These are phyloP conservation scores for Ascidia mentula DNA, from an alignment of 23 tunicate genomes.

Conservation along the genomic window DNA sequence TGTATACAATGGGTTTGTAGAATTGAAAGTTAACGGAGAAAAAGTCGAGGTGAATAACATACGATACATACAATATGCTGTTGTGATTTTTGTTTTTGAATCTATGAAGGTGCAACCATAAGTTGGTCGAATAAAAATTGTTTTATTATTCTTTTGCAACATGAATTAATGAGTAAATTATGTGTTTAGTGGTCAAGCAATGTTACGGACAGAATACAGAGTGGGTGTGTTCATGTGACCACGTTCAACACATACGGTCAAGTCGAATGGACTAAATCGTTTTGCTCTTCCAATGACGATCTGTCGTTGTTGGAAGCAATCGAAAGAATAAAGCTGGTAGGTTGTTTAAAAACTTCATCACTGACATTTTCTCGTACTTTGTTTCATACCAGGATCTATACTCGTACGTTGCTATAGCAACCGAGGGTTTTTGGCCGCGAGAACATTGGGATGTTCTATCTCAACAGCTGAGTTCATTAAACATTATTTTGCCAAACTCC, in stretches of 20 bases:
- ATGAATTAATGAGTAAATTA: no score
- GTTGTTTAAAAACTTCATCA: background rate
- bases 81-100: background rate
- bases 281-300: background rate
- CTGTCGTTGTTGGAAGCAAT: no score
- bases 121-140: background rate
- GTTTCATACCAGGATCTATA: background rate
- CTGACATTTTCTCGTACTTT: background rate
- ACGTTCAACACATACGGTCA: background rate
- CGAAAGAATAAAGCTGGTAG: no score
- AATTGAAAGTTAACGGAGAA: background rate
- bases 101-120: background rate
- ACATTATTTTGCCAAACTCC: background rate
- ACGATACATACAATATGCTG: background rate
- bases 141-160: background rate
- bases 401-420: background rate
- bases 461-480: background rate
- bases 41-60: background rate
- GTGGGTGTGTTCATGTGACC: background rate
- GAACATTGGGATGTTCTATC: background rate
- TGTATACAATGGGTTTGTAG: background rate
- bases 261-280: background rate
- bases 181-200: no score
- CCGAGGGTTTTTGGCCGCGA: background rate
- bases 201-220: background rate